phyloP scores from a whole-genome alignment of 2,888 invertebrate species.

The Stramonita haemastoma region DNA sequence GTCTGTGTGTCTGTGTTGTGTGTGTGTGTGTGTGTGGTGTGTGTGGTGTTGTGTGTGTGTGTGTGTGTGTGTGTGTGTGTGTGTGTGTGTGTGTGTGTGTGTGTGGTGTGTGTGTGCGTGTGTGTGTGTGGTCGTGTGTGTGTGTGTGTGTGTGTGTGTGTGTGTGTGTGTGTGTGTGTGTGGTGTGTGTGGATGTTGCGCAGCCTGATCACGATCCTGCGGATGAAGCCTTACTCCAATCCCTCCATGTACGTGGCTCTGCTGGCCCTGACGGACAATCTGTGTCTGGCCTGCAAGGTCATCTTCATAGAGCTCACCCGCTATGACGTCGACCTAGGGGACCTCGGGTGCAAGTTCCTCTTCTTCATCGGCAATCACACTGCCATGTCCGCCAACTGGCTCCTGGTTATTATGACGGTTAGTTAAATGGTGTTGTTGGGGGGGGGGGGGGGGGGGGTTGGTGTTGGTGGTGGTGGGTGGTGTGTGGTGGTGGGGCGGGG shows the following conservation, averaged over 20 bases:
- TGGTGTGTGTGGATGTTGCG: neutral
- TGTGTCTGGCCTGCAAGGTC: conserved; percentile 59
- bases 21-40: too few species aligned
- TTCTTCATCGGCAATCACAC: conserved; percentile 61
- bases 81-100: conserved; percentile 10
- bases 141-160: neutral
- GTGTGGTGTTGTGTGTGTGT: neutral
- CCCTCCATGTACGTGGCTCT: conserved; percentile 62
- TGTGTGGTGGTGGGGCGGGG: too few species aligned
- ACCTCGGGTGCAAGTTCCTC: conserved; percentile 61
- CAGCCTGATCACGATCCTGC: conserved; percentile 60
- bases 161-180: neutral
- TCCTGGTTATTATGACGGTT: conserved; percentile 68
- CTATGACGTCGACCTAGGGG: conserved; percentile 54
- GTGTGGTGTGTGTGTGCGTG: too few species aligned
- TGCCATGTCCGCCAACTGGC: conserved; percentile 68
- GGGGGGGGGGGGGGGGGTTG: neutral
- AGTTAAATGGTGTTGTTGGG: conserved; percentile 47
- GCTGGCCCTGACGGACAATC: conserved; percentile 65
- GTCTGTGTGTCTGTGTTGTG: neutral
- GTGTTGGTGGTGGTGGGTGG: neutral
- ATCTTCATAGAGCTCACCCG: conserved; percentile 57
- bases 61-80: neutral
- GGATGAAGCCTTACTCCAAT: conserved; percentile 63
- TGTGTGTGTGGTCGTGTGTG: too few species aligned